A percentile compares a stretch with the other conserved stretches of the same genome.
phyloP scores from a whole-genome alignment of 1,140 invertebrate genomes.

The Coenobita brevimanus region DNA sequence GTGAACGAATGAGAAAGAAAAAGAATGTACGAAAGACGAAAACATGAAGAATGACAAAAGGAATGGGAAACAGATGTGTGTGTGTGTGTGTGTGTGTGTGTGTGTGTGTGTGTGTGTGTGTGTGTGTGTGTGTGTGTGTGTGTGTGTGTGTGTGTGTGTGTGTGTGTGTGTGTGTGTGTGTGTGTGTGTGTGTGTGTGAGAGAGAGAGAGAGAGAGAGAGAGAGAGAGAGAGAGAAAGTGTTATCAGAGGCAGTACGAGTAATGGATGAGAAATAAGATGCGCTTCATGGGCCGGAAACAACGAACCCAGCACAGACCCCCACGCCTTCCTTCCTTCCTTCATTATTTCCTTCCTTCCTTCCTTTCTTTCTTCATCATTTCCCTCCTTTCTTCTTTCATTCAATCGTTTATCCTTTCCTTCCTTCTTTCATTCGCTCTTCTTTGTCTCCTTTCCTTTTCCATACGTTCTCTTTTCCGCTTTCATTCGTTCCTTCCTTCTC shows the following conservation, averaged over 20 bases:
- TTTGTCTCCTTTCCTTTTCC: no score
- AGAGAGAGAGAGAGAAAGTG: neutral
- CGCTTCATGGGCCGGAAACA: slow-evolving; percentile 60
- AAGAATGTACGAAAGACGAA: no score
- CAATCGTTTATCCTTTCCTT: no score
- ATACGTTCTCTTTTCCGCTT: no score
- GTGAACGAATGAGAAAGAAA: no score
- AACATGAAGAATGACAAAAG: neutral
- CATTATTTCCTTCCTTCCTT: no score
- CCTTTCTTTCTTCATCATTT: no score
- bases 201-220: neutral
- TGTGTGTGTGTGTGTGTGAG: neutral
- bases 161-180: no score
- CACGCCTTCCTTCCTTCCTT: no score
- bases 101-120: neutral
- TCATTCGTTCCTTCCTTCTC: no score
- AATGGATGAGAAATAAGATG: slow-evolving; percentile 63
- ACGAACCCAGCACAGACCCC: neutral
- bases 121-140: neutral
- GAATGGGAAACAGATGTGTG: neutral
- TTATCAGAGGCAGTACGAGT: slow-evolving; percentile 3
- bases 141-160: neutral
- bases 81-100: neutral
- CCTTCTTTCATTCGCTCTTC: no score
- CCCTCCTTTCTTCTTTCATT: no score